A percentile compares a stretch with the other conserved stretches of the same genome.
These are phyloP conservation scores for Epizoanthus illoricatus DNA, from an alignment of 92 coral and sea anemone genomes.

Conservation along the genomic window DNA sequence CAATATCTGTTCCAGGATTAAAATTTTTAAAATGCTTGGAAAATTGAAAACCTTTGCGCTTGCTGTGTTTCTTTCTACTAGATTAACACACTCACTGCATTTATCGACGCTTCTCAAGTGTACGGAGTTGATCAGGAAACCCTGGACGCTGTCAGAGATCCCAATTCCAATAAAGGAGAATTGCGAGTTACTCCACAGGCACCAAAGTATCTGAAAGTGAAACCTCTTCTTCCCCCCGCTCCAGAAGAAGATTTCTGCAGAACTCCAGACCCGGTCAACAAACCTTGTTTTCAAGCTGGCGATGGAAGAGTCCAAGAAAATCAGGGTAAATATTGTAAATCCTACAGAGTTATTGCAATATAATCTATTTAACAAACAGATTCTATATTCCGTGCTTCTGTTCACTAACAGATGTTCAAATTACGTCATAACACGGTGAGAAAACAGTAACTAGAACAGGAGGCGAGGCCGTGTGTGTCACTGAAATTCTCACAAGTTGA, in stretches of 20 bases:
- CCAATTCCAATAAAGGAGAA: neutral
- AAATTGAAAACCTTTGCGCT: too few relatives aligned
- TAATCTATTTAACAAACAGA: too few relatives aligned
- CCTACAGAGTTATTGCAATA: too few relatives aligned
- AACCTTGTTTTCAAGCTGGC: conserved; percentile 60
- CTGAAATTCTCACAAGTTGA: too few relatives aligned
- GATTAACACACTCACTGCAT: conserved; percentile 58
- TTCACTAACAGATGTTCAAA: too few relatives aligned
- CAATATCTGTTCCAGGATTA: too few relatives aligned
- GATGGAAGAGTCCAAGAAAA: conserved; percentile 67
- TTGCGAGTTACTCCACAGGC: too few relatives aligned
- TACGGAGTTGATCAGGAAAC: conserved; percentile 48
- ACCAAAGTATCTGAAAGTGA: neutral
- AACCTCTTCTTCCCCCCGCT: neutral
- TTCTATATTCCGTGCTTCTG: too few relatives aligned
- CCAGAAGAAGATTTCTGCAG: neutral
- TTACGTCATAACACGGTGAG: too few relatives aligned
- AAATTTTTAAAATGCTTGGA: too few relatives aligned
- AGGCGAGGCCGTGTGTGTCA: too few relatives aligned
- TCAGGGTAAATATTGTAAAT: conserved; percentile 34
- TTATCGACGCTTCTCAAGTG: conserved; percentile 67
- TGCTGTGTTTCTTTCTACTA: neutral
- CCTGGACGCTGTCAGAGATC: conserved; percentile 32
- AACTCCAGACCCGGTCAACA: neutral
- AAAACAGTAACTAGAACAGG: too few relatives aligned